phyloP scores from a whole-genome alignment of 2,888 invertebrate species.

The Euphydryas editha region DNA sequence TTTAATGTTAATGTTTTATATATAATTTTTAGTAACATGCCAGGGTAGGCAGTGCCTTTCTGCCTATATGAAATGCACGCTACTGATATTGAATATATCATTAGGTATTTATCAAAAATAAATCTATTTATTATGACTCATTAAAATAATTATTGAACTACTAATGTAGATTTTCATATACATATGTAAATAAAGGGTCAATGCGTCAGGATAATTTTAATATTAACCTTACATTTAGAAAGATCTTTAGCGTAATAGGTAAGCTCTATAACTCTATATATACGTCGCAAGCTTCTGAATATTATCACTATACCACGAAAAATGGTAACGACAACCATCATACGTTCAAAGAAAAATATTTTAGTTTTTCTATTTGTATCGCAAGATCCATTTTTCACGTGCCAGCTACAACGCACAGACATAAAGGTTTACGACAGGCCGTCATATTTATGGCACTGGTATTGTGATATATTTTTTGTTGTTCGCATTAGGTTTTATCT shows the following conservation, averaged over 20 bases:
- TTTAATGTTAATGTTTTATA: no score
- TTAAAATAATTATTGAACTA: no score
- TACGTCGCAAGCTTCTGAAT: slow-evolving; percentile 35
- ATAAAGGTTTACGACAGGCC: slow-evolving; percentile 83
- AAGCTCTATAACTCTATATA: background rate
- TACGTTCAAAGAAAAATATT: slow-evolving; percentile 48
- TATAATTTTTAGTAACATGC: no score
- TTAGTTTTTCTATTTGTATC: slow-evolving; percentile 65
- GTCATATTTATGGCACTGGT: slow-evolving; percentile 82
- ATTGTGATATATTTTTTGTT: slow-evolving; percentile 83
- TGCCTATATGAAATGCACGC: no score
- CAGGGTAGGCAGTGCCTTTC: no score
- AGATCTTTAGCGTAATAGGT: slow-evolving; percentile 6
- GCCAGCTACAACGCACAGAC: slow-evolving; percentile 77
- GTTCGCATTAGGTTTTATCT: slow-evolving; percentile 84
- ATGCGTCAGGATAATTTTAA: background rate
- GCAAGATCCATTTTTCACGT: slow-evolving; percentile 78
- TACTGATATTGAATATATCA: no score
- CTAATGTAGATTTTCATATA: background rate
- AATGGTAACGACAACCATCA: slow-evolving; percentile 41
- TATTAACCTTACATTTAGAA: background rate
- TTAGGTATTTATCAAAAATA: no score
- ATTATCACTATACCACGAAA: slow-evolving; percentile 35
- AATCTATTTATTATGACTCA: no score
- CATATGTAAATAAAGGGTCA: background rate